Conservation (phyloP, 2,797 vertebrate species). For the Eospalax fontanierii region DNA sequence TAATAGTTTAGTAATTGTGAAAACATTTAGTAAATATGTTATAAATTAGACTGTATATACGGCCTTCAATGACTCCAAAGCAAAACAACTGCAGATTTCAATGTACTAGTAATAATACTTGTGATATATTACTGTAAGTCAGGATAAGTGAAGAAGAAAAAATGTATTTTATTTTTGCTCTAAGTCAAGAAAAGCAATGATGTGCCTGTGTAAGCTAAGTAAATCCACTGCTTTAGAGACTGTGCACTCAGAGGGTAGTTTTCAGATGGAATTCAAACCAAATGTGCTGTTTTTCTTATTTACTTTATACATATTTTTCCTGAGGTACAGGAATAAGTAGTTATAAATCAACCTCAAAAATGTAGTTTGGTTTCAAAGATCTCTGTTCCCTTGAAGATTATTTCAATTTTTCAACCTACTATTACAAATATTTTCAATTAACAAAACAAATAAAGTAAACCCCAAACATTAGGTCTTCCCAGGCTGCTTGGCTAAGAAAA, state of each 20-base stretch:
- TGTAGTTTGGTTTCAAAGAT: slow-evolving; percentile 50
- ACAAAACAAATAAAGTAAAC: slow-evolving; percentile 24
- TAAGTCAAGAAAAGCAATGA: slow-evolving; percentile 61
- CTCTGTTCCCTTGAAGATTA: slow-evolving; percentile 38
- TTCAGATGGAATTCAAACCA: slow-evolving; percentile 83
- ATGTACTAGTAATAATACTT: not conserved
- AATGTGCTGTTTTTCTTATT: slow-evolving; percentile 71
- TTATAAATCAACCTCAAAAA: slow-evolving; percentile 55
- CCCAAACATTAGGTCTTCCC: not conserved
- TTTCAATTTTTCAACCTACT: slow-evolving; percentile 6
- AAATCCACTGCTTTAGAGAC: slow-evolving; percentile 69
- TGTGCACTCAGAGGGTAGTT: slow-evolving; percentile 70
- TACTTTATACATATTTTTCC: too few species aligned
- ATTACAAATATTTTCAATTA: slow-evolving; percentile 68
- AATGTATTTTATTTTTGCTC: slow-evolving; percentile 79
- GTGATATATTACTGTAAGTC: not conserved
- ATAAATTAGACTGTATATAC: slow-evolving; percentile 46
- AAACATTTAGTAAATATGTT: slow-evolving; percentile 49
- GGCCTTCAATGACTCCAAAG: slow-evolving; percentile 46
- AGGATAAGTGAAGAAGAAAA: slow-evolving; percentile 80
- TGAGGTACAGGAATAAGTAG: slow-evolving; percentile 45
- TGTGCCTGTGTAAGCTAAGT: slow-evolving; percentile 66
- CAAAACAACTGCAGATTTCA: slow-evolving; percentile 56
- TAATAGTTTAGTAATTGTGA: slow-evolving; percentile 51
- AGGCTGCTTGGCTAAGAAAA: slow-evolving; percentile 28